Evolutionary conservation across 2,113 vertebrate genomes (phyloP).

Genomic region (Terrapene triunguis): DNA sequence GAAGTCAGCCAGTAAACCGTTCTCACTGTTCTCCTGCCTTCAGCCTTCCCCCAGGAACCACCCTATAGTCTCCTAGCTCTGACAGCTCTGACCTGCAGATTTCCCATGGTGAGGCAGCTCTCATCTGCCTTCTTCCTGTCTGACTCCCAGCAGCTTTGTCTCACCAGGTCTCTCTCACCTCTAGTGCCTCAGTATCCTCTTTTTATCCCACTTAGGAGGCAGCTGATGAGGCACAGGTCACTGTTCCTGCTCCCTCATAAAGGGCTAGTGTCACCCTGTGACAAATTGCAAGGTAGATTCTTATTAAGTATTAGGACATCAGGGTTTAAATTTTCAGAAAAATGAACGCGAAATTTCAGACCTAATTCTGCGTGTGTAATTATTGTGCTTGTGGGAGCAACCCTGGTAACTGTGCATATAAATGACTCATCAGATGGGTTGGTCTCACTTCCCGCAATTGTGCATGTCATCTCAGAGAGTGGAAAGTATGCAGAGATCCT

Average conservation of each 20-base stretch:
- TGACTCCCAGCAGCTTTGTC: neutral
- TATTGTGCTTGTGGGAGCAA: conserved; percentile 49
- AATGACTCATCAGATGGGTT: conserved; percentile 57
- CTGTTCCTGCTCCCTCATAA: neutral
- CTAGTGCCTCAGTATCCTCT: neutral
- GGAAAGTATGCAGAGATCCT: neutral
- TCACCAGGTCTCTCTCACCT: neutral
- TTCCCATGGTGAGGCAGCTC: neutral
- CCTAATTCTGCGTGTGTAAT: conserved; percentile 71
- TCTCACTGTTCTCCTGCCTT: neutral
- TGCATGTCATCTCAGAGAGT: neutral
- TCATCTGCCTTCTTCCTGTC: neutral
- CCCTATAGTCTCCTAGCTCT: neutral
- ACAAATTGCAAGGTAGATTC: neutral
- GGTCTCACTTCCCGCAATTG: neutral
- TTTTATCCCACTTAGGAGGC: neutral
- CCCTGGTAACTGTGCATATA: neutral
- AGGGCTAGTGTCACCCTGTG: neutral
- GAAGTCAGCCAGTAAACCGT: neutral
- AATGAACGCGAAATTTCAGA: conserved; percentile 65
- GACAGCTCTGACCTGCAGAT: neutral
- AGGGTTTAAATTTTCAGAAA: conserved; percentile 66
- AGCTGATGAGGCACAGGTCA: neutral
- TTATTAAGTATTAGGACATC: conserved; percentile 66
- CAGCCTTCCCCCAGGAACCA: neutral